phyloP scores from a whole-genome alignment of 2,113 vertebrate genomes.

The Mesembrinibis cayennensis region DNA sequence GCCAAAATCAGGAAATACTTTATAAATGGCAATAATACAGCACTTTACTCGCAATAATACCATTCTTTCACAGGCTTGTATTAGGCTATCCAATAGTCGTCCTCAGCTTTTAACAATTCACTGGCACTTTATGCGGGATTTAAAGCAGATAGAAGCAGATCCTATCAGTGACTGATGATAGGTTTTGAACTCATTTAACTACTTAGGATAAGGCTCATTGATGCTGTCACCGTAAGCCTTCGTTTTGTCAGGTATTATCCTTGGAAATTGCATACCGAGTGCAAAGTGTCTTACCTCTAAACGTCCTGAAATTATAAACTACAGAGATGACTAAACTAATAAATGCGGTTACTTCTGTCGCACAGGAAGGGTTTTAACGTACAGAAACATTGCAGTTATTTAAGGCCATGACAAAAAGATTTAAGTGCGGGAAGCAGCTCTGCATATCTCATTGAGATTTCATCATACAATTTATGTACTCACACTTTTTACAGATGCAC shows the following conservation, averaged over 20 bases:
- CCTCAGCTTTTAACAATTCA: constrained; percentile 22
- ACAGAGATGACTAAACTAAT: constrained; percentile 19
- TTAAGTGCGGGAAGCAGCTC: not conserved
- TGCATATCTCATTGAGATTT: constrained; percentile 8
- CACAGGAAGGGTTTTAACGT: not conserved
- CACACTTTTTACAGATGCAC: not conserved
- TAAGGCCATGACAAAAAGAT: not conserved
- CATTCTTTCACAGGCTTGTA: not conserved
- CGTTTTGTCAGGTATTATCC: constrained; percentile 10
- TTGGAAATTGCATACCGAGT: not conserved
- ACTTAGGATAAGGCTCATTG: constrained; percentile 1
- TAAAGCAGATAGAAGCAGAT: not conserved
- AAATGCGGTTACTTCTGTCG: not conserved
- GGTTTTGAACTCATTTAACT: constrained; percentile 43
- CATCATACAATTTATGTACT: not conserved
- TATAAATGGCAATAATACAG: not conserved
- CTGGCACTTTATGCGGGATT: not conserved
- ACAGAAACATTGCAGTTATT: not conserved
- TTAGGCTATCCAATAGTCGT: not conserved
- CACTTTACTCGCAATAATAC: not conserved
- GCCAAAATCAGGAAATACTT: not conserved
- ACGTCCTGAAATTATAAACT: not conserved
- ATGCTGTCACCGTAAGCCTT: not conserved
- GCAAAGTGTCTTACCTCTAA: not conserved
- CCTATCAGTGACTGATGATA: not conserved